Conservation (phyloP, 53 echinoderm and acorn worm species). For the Antedon mediterranea region DNA sequence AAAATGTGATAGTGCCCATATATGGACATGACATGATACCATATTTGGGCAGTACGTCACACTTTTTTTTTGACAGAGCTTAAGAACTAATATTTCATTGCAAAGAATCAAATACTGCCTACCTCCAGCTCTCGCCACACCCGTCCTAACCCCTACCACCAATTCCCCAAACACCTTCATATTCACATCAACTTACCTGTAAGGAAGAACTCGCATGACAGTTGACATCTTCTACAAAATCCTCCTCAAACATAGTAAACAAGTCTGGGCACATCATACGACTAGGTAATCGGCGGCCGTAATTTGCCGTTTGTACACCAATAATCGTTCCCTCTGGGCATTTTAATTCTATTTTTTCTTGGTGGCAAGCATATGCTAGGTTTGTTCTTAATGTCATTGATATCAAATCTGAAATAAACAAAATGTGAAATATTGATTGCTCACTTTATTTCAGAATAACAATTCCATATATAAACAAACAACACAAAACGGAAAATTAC, state of each 20-base stretch:
- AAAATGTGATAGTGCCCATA: too few species aligned
- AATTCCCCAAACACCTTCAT: too few species aligned
- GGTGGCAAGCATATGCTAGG: constrained; percentile 80
- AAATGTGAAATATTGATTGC: background rate
- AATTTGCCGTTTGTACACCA: constrained; percentile 76
- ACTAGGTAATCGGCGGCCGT: constrained; percentile 62
- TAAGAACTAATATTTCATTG: too few species aligned
- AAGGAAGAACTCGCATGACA: constrained; percentile 66
- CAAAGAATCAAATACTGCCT: too few species aligned
- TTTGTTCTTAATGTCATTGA: constrained; percentile 68
- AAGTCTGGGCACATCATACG: constrained; percentile 75
- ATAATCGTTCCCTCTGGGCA: constrained; percentile 70
- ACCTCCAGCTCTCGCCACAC: too few species aligned
- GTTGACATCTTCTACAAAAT: constrained; percentile 45
- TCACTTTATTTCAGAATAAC: background rate
- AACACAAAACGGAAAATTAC: too few species aligned
- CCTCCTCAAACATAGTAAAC: constrained; percentile 41
- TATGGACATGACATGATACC: too few species aligned
- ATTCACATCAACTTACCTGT: too few species aligned
- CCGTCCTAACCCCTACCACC: too few species aligned
- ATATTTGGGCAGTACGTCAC: too few species aligned
- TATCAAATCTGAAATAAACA: constrained; percentile 45
- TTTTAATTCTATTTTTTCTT: constrained; percentile 61
- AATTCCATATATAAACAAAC: too few species aligned
- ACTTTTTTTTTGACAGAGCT: too few species aligned